Percentiles rank a stretch among this genome's conserved stretches.
Evolutionary conservation across 1,140 invertebrate species (phyloP).

Genomic region (Drosophila saltans): DNA sequence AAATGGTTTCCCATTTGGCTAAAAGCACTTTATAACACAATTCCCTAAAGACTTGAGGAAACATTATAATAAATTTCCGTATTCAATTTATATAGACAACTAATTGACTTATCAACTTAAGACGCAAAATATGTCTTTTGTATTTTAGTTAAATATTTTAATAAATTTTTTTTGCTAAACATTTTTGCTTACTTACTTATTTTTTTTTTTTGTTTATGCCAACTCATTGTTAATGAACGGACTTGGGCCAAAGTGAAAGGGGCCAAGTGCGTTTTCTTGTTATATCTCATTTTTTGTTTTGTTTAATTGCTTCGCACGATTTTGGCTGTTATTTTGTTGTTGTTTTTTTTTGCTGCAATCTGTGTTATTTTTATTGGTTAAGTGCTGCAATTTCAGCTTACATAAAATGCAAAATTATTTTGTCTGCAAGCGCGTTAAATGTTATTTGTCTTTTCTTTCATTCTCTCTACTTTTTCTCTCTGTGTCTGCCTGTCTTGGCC

Average conservation of each 20-base stretch:
- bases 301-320: conserved; percentile 12
- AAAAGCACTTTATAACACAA: neutral
- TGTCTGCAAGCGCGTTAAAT: conserved; percentile 48
- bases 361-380: conserved; percentile 61
- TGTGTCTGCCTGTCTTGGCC: neutral
- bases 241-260: conserved; percentile 7
- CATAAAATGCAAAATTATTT: conserved; percentile 59
- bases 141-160: conserved; percentile 2
- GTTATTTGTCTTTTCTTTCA: conserved; percentile 20
- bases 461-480: neutral
- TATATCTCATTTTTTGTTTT: neutral
- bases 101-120: conserved; percentile 10
- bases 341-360: conserved; percentile 51
- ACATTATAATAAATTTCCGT: conserved; percentile 1
- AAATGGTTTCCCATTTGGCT: conserved; percentile 1
- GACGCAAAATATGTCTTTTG: neutral
- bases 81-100: neutral
- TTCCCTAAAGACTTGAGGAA: neutral
- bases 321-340: conserved; percentile 21
- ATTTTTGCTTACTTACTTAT: neutral
- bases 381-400: conserved; percentile 65
- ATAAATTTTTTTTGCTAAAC: neutral
- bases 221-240: conserved; percentile 9
- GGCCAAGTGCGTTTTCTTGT: conserved; percentile 7
- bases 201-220: neutral